Base-by-base conservation (phyloP, 1,140 invertebrate species). In the Heliconius himera region DNA sequence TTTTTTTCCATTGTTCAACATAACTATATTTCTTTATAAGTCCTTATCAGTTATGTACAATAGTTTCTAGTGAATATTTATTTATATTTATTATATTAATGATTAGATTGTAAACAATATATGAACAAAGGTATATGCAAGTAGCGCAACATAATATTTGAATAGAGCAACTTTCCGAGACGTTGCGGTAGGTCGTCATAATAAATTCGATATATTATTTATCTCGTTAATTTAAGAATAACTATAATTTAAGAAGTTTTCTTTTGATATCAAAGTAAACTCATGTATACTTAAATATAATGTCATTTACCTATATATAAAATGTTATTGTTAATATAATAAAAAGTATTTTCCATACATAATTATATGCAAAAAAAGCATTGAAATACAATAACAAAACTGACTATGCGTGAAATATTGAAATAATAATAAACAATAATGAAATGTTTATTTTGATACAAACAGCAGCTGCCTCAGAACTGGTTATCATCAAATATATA, bases 401-500 rank as follows among this genome's bases (percentile, higher is more conserved):
- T 46, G n/a, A n/a, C n/a, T 46, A 16, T 46, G 41, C 41, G 41
- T 46, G 41, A 46, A 46, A 46, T 16, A 46, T 46, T 41, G 9
- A 41, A 46, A 46, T 46, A 51, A 51, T 20, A 51, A 51, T 51
- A 51, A 51, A 51, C 18, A 51, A 66, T 20, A n/a, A 38, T 38
- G 1, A 72, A n/a, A 41, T 29, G 41, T 49, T 26, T 22, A n/a
- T 74, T 71, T 79, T 71, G 8, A 71, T 72, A 36, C 46, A 51
- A 54, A 70, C 29, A 20, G 6, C 36, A 76, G 36, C 46, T 46
- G 29, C 4, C 8, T 20, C 0, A 29, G 70, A 16, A 54, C 76
- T 78, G 77, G 54, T 29, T 5, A 74, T 56, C 41, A 74, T 70
- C 54, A 74, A 41, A 46, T 29, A 33, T 46, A 74, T 56, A 78